A percentile compares a stretch with the other conserved stretches of the same genome.
phyloP scores from a whole-genome alignment of 2,113 vertebrate species.

The Perca schrenkii region DNA sequence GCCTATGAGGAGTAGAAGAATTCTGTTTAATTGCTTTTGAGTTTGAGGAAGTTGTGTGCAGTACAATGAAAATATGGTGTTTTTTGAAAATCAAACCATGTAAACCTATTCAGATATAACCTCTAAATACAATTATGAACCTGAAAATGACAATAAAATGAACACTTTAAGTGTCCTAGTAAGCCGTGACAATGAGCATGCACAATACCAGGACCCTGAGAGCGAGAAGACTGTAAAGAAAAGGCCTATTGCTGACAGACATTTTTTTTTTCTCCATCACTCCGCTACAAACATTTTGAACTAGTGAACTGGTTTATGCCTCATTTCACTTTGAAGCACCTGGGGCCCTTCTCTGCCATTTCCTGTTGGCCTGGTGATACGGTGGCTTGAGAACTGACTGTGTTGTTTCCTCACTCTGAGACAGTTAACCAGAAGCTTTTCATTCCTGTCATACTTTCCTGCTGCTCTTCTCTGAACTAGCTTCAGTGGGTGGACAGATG shows the following conservation, averaged over 20 bases:
- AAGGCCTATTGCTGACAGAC: not conserved
- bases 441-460: slow-evolving; percentile 69
- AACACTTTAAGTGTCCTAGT: not conserved
- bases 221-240: not conserved
- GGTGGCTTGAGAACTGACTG: slow-evolving; percentile 51
- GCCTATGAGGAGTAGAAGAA: too few relatives aligned
- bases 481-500: slow-evolving; percentile 7
- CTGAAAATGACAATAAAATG: too few relatives aligned
- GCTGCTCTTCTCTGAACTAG: slow-evolving; percentile 15
- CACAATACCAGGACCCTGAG: not conserved
- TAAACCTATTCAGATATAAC: too few relatives aligned
- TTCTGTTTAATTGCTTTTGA: too few relatives aligned
- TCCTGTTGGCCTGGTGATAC: slow-evolving; percentile 67
- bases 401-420: slow-evolving; percentile 62
- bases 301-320: slow-evolving; percentile 26
- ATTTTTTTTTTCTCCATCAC: not conserved
- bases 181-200: not conserved
- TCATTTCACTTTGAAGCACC: slow-evolving; percentile 61
- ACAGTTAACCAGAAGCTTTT: slow-evolving; percentile 57
- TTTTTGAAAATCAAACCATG: too few relatives aligned
- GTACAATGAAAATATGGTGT: too few relatives aligned
- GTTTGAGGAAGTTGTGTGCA: too few relatives aligned
- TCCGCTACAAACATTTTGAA: slow-evolving; percentile 2
- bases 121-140: too few relatives aligned
- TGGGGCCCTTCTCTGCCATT: slow-evolving; percentile 59